Evolutionary conservation across 2,888 invertebrate genomes (phyloP).

Genomic region (Phyllotreta cruciferae): DNA sequence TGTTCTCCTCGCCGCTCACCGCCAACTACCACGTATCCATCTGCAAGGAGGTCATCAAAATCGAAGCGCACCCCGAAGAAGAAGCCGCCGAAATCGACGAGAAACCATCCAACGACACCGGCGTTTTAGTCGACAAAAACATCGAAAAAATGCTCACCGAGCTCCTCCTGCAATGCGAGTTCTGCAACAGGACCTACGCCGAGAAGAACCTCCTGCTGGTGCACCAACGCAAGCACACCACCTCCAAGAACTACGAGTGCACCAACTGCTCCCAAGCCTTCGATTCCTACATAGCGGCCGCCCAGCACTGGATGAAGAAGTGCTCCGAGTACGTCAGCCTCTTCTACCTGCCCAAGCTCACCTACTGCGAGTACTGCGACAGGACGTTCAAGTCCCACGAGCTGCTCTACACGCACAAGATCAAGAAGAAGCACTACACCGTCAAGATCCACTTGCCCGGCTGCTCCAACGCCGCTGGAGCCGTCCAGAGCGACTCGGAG

Average conservation of each 20-base stretch:
- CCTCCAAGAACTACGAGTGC: slow-evolving; percentile 61
- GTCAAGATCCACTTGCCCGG: slow-evolving; percentile 54
- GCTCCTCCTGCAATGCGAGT: slow-evolving; percentile 66
- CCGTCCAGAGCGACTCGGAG: slow-evolving; percentile 25
- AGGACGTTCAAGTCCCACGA: slow-evolving; percentile 63
- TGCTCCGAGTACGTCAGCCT: slow-evolving; percentile 60
- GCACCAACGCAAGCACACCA: slow-evolving; percentile 60
- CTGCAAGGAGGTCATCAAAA: slow-evolving; percentile 44
- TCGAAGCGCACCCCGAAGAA: slow-evolving; percentile 25
- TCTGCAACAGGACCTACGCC: slow-evolving; percentile 66
- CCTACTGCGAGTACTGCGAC: slow-evolving; percentile 61
- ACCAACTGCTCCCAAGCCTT: slow-evolving; percentile 59
- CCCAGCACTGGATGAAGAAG: slow-evolving; percentile 64
- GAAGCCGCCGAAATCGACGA: neutral
- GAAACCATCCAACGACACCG: slow-evolving; percentile 19
- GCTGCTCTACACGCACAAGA: slow-evolving; percentile 66
- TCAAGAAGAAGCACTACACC: slow-evolving; percentile 62
- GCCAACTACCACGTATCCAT: slow-evolving; percentile 52
- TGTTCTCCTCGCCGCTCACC: slow-evolving; percentile 55
- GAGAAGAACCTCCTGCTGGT: slow-evolving; percentile 61
- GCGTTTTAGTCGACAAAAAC: slow-evolving; percentile 33
- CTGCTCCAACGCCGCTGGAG: slow-evolving; percentile 30
- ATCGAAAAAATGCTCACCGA: slow-evolving; percentile 58
- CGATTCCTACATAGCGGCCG: slow-evolving; percentile 64
- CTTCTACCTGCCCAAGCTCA: slow-evolving; percentile 60